Evolutionary conservation across 2,113 vertebrate genomes (phyloP).

Genomic region (Dasyprocta punctata): DNA sequence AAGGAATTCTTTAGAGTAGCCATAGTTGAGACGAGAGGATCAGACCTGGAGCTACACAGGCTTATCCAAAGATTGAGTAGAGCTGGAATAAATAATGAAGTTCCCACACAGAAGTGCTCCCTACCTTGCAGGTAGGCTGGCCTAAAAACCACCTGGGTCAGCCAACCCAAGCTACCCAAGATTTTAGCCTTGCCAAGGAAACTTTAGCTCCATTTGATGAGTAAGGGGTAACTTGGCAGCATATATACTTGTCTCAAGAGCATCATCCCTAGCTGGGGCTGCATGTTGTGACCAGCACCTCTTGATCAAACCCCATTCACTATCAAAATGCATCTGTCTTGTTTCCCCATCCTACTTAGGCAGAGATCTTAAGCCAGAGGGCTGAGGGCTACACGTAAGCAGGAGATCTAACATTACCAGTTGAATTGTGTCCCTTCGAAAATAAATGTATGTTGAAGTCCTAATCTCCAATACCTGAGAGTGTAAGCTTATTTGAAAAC

Average conservation of each 20-base stretch:
- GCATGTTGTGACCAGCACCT: not conserved
- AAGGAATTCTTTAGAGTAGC: not conserved
- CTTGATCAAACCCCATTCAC: not conserved
- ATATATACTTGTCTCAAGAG: not conserved
- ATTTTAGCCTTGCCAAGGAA: not conserved
- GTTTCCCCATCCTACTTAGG: not conserved
- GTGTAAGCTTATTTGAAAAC: not conserved
- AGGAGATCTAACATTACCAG: not conserved
- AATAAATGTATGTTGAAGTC: not conserved
- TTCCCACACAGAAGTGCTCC: not conserved
- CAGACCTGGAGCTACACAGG: not conserved
- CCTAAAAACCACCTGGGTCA: fast-evolving
- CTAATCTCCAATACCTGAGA: not conserved
- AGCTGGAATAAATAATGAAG: not conserved
- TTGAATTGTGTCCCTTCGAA: not conserved
- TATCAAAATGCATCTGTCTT: not conserved
- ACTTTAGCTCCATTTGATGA: not conserved
- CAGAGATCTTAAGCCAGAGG: not conserved
- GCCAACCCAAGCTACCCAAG: not conserved
- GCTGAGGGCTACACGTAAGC: not conserved
- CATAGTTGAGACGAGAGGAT: not conserved
- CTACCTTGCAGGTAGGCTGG: fast-evolving
- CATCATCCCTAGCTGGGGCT: not conserved
- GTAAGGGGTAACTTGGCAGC: not conserved
- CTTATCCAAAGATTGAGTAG: not conserved